phyloP scores from a whole-genome alignment of 2,113 vertebrate species.

The Macrotis lagotis region DNA sequence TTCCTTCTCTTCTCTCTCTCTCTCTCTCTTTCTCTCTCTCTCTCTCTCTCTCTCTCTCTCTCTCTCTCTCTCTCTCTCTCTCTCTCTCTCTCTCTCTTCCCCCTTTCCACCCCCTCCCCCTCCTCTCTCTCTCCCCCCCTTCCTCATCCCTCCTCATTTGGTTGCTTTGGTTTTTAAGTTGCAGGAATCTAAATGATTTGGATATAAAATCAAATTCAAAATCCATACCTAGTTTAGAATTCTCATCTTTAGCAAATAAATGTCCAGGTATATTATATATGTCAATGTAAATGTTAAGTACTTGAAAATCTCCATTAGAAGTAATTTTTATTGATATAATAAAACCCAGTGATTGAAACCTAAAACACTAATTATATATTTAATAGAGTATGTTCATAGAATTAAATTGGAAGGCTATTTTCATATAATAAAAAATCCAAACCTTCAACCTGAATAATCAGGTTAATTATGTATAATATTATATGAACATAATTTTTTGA shows the following conservation, averaged over 20 bases:
- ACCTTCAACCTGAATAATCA: conserved; percentile 35
- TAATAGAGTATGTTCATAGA: not conserved
- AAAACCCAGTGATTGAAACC: conserved; percentile 45
- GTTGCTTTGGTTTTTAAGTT: conserved; percentile 13
- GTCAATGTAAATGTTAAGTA: conserved; percentile 21
- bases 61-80: no score
- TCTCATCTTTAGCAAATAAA: conserved; percentile 36
- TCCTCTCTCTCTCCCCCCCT: no score
- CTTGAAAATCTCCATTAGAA: conserved; percentile 47
- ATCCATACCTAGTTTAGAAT: conserved; percentile 14
- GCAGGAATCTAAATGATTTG: not conserved
- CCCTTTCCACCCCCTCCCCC: not conserved
- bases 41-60: not conserved
- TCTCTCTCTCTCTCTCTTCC: no score
- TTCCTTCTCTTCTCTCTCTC: not conserved
- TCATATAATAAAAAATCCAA: conserved; percentile 28
- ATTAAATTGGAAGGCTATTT: conserved; percentile 55
- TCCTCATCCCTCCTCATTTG: not conserved
- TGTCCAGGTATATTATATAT: not conserved
- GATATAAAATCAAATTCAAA: conserved; percentile 29
- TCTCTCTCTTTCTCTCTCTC: not conserved
- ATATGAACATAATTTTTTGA: conserved; percentile 50
- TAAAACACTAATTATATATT: conserved; percentile 58
- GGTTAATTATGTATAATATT: conserved; percentile 38
- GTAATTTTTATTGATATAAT: conserved; percentile 49